Conservation (phyloP, 2,113 vertebrate genomes). For the Grammomys dolichurus region DNA sequence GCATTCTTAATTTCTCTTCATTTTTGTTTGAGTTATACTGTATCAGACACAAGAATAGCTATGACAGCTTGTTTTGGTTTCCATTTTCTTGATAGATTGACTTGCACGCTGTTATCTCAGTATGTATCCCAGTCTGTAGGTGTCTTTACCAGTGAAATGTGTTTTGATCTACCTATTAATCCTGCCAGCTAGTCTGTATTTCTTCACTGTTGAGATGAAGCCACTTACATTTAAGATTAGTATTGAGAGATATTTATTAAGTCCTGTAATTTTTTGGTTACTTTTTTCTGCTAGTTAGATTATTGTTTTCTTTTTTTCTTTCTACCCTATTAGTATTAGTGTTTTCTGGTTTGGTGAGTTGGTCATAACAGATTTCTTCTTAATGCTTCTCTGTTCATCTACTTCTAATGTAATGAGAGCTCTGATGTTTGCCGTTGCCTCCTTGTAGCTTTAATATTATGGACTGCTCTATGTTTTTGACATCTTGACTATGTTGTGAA, state of each 20-base stretch:
- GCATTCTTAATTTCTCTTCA: not conserved
- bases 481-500: not conserved
- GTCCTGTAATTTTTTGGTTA: not conserved
- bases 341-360: not conserved
- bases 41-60: not conserved
- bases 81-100: not conserved
- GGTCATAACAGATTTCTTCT: not conserved
- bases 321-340: not conserved
- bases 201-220: not conserved
- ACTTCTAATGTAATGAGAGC: not conserved
- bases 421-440: not conserved
- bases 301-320: not conserved
- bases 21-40: not conserved
- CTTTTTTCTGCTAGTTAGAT: not conserved
- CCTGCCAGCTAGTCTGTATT: not conserved
- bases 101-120: too few relatives aligned
- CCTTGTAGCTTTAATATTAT: not conserved
- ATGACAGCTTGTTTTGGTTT: not conserved
- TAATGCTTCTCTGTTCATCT: not conserved
- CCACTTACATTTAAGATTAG: not conserved
- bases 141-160: not conserved
- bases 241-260: not conserved
- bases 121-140: not conserved
- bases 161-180: not conserved
- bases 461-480: not conserved